Evolutionary conservation across 2,888 invertebrate genomes (phyloP), one percentile per base, ranked within the genome.

Genomic region (Melanostoma mellinum): DNA sequence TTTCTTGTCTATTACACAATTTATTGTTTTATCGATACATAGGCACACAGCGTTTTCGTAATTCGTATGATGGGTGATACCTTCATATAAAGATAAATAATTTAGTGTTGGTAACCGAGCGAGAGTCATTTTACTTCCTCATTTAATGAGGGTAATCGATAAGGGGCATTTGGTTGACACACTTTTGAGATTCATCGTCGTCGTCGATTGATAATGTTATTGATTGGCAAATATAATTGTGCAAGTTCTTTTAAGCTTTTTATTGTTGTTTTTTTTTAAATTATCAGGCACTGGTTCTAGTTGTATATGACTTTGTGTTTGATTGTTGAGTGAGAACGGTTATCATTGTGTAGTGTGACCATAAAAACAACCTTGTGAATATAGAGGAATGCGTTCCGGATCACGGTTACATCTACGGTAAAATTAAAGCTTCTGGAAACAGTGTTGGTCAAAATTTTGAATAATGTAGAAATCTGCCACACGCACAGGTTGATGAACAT

Each of bases 91-190:
- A 67, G 60, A 78, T 72, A 68, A 75, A 72, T 44, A 60, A 50
- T 52, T 65, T 65, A 40, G 55, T 40, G n/a, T 53, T 46, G 42
- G 36, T 42, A 50, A 68, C 60, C 40, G 42, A 60, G 6, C 67
- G 60, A 46, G 35, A 46, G 42, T 58, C 50, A 72, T 40, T 67
- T 63, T 74, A 67, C 74, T 74, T 68, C 74, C 79, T 42, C 63
- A 63, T 79, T 56, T 63, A 69, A 68, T 53, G 67, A 55, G 55
- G 67, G 78, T 79, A 73, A 73, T 79, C 78, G 67, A 79, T 79
- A 73, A 50, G 61, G 48, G 50, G 36, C 46, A 10, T 32, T 73
- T 38, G 63, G 40, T 68, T 67, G 60, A 53, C 60, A 53, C 42
- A 73, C 72, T 73, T 61, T 20, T n/a, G 20, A 67, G 46, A 72